Conservation (phyloP, 2,888 invertebrate species). For the Sphaerophoria taeniata region DNA sequence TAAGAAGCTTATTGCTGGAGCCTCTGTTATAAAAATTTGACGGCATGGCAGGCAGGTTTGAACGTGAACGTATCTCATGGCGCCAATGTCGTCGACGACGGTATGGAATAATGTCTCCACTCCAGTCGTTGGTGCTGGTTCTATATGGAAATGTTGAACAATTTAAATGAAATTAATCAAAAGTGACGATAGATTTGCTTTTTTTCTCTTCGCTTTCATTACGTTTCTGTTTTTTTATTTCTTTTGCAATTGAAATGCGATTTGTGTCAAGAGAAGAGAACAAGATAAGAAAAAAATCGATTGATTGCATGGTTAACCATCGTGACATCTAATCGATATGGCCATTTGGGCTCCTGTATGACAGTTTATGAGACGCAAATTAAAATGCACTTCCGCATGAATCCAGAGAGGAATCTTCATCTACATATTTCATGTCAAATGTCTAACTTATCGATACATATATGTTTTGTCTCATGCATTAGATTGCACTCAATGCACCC, state of each 20-base stretch:
- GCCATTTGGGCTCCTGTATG: constrained; percentile 34
- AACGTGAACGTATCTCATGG: constrained; percentile 61
- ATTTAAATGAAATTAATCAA: constrained; percentile 71
- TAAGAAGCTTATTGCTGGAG: constrained; percentile 41
- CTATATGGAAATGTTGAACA: constrained; percentile 62
- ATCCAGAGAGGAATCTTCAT: background rate
- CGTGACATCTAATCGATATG: constrained; percentile 61
- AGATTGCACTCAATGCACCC: constrained; percentile 21
- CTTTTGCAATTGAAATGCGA: constrained; percentile 58
- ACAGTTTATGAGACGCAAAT: constrained; percentile 66
- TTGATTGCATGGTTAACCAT: constrained; percentile 43
- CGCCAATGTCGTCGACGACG: constrained; percentile 58
- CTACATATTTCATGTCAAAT: background rate
- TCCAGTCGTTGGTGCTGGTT: background rate
- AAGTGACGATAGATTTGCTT: constrained; percentile 44
- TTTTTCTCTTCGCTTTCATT: background rate
- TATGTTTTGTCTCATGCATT: background rate
- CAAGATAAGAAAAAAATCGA: background rate
- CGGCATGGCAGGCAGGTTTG: constrained; percentile 25
- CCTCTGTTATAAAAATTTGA: background rate
- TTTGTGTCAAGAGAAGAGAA: constrained; percentile 22
- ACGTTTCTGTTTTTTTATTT: constrained; percentile 7
- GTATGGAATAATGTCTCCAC: background rate
- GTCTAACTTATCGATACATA: background rate
- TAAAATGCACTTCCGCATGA: constrained; percentile 59